Conservation (phyloP, 2,797 vertebrate species). For the Urocyon cinereoargenteus region DNA sequence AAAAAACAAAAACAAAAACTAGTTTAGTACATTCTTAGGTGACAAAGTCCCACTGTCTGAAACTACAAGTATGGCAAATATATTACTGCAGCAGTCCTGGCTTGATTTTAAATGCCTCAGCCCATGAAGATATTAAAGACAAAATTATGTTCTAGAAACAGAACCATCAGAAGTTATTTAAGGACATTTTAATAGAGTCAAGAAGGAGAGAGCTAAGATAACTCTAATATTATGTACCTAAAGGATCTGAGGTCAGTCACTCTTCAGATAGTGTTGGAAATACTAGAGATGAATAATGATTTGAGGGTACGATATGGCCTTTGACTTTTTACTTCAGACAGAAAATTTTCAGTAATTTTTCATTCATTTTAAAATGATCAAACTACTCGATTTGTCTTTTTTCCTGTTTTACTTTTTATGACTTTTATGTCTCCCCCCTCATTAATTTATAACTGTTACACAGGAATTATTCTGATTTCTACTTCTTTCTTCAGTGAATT, state of each 20-base stretch:
- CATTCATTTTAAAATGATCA: conserved; percentile 3
- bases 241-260: neutral
- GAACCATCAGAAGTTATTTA: neutral
- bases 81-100: neutral
- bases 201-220: neutral
- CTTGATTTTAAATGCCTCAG: neutral
- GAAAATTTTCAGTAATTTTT: neutral
- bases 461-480: neutral
- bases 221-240: neutral
- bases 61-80: neutral
- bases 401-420: neutral
- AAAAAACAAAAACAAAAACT: too few species aligned
- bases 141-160: neutral
- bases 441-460: neutral
- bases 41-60: neutral
- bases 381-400: neutral
- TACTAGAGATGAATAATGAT: neutral
- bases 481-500: neutral
- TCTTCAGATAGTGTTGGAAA: neutral
- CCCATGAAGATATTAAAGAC: neutral
- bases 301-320: neutral
- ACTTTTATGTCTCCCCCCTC: neutral
- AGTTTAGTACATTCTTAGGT: neutral
- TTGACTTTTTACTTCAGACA: neutral
- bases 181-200: neutral